Evolutionary conservation across 2,888 invertebrate genomes (phyloP), one percentile per base, ranked within the genome.

Genomic region (Iphiclides podalirius): DNA sequence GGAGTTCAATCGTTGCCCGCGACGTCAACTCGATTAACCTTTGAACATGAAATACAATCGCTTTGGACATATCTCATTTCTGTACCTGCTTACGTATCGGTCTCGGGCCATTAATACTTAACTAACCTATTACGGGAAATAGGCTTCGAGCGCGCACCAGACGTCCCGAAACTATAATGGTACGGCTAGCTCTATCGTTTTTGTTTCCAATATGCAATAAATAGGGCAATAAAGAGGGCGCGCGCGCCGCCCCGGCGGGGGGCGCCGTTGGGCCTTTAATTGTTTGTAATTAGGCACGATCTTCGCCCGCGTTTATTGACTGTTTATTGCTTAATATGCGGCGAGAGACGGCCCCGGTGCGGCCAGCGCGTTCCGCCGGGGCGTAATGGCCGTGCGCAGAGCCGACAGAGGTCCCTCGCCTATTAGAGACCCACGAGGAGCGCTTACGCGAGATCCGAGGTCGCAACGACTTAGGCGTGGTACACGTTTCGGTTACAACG

Each of bases 301-400:
- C 58, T 61, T 58, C 59, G 49, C 59, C 69, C 63, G 70, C 61
- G 66, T 82, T 82, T 83, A 84, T 79, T 66, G 71, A 66, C 81
- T 84, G 79, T 83, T 86, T 84, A 84, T 84, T 77, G 70, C 83
- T 85, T 85, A 85, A 84, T 85, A 80, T 70, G 73, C 70, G 68
- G 66, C 71, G 72, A 74, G 75, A 70, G 70, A 63, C 66, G 64
- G 40, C 42, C 8, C 38, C 55, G 54, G 52, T 53, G 55, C 54
- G 59, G 59, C 55, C 50, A 52, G 57, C 55, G 53, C 54, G 55
- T 58, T 47, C 36, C 54, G 47, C 35, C 20, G 47, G 52, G 50
- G 56, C 39, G 52, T 58, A 57, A 60, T 57, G 52, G 57, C 26
- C 48, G 33, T 31, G 41, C 47, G 47, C 45, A 47, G n/a, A n/a